Evolutionary conservation across 2,113 vertebrate genomes (phyloP), one percentile per base, ranked within the genome.

Genomic region (Gallinago paraguaiae): DNA sequence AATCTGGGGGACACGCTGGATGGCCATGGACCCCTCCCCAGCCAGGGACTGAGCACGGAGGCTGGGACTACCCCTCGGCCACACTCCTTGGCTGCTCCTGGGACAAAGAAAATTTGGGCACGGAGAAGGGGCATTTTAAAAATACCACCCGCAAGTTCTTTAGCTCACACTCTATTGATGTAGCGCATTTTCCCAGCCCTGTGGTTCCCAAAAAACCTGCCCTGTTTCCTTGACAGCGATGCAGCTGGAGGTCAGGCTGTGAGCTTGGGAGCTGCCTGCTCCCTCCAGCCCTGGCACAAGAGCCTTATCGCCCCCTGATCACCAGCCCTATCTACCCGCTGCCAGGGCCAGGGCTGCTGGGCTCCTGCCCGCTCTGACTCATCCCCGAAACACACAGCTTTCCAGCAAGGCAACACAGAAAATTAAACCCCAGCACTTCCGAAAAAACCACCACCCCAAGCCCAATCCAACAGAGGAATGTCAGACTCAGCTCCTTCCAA

Each of bases 11-110:
- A 67, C 6, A 2, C 8, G 23, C 31, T 7, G 10, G 48, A 24
- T 60, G 84, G 51, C 39, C 70, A 31, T 0, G 0, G 75, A 75
- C 6, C 30, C 35, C 50, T 76, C 13, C 27, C 64, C 0, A 0
- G 37, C 7, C 7, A 11, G 19, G 30, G 19, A 77, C 6, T 0
- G 6, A 65, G 63, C 20, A 30, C 25, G 1, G 3, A 48, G 41
- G 23, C 64, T 87, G 70, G 54, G 22, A 39, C 54, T 65, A 20
- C 13, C 22, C 35, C 33, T 18, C 0, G 0, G 16, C 31, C 39
- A 13, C 1, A 3, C 25, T 79, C 64, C 20, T 60, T 50, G 71
- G 31, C 50, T 31, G n/a, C 17, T 57, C 41, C 60, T 17, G 12
- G 28, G 76, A 39, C 59, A 90, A 80, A 59, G 17, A 8, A 43